These are phyloP conservation scores for Trogon melanurus DNA, from an alignment of 2,113 vertebrate species.

Conservation along the genomic window DNA sequence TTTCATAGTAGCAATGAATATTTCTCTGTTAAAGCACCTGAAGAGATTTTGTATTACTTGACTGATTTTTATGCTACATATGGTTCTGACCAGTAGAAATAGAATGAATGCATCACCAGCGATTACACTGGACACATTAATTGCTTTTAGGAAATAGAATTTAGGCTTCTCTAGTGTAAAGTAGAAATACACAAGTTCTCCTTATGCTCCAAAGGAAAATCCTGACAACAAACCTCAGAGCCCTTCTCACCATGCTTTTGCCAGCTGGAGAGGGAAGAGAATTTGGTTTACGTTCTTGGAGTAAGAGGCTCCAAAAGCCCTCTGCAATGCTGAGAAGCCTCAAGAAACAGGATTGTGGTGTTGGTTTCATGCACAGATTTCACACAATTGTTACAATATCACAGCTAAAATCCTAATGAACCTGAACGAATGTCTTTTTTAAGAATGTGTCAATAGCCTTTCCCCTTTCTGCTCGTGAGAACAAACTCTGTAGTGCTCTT, in stretches of 20 bases:
- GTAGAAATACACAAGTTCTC: not conserved
- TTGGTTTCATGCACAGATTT: not conserved
- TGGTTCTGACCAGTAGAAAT: not conserved
- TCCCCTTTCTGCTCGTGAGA: not conserved
- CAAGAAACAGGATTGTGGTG: not conserved
- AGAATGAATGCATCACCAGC: not conserved
- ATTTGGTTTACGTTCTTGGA: not conserved
- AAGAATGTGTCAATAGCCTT: not conserved
- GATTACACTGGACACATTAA: not conserved
- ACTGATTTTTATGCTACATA: not conserved
- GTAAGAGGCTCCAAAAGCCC: not conserved
- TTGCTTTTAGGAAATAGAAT: not conserved
- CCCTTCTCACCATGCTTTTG: not conserved
- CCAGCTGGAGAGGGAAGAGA: not conserved
- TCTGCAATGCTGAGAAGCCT: not conserved
- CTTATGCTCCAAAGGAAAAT: not conserved
- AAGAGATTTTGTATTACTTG: not conserved
- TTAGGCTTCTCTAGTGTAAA: not conserved
- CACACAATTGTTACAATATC: not conserved
- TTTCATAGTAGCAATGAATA: not conserved
- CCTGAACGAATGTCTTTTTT: not conserved
- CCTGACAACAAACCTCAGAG: not conserved
- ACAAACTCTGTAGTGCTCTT: not conserved
- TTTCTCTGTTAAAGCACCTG: not conserved
- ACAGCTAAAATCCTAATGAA: not conserved